Evolutionary conservation across 2,888 invertebrate species (phyloP), one percentile per base, ranked within the genome.

Genomic region (Oasisia sp.): DNA sequence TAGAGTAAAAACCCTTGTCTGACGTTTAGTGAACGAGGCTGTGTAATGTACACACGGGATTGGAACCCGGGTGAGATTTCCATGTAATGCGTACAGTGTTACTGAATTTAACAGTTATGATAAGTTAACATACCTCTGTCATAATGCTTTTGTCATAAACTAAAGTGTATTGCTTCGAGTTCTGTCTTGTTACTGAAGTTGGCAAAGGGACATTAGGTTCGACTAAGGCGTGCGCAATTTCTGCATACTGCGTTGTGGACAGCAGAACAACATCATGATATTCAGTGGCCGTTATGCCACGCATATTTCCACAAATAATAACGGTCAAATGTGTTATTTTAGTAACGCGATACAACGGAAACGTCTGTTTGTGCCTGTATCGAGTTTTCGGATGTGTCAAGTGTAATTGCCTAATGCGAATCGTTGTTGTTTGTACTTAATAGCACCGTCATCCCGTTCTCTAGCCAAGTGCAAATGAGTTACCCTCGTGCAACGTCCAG

Each of bases 331-430:
- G 27, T n/a, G 74, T 74, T 74, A 7, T 74, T 74, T 74, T 74
- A 74, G 74, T 74, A 74, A 74, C 74, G n/a, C 74, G 19, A 74
- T 74, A 74, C 74, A 74, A 27, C 74, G 74, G 74, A 74, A 74
- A 74, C 74, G 74, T 74, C 74, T 19, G 50, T 50, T 50, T n/a
- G 27, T 74, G 19, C 5, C 27, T 74, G 74, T 74, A 74, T 74
- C 74, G 74, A 74, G 27, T 74, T 74, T 1, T 74, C 27, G 74
- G 19, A 74, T 27, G 74, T 74, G 74, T 74, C 74, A 74, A 74
- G n/a, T n/a, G 27, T 74, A 74, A 74, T 74, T 74, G 74, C n/a
- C 74, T 74, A 74, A 74, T 74, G n/a, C 74, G 74, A 19, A 74
- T n/a, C 27, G 74, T n/a, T 74, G 19, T 27, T n/a, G 74, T 74